Conservation (phyloP, 2,888 invertebrate species). For the Drosophila nr. perissopoda region DNA sequence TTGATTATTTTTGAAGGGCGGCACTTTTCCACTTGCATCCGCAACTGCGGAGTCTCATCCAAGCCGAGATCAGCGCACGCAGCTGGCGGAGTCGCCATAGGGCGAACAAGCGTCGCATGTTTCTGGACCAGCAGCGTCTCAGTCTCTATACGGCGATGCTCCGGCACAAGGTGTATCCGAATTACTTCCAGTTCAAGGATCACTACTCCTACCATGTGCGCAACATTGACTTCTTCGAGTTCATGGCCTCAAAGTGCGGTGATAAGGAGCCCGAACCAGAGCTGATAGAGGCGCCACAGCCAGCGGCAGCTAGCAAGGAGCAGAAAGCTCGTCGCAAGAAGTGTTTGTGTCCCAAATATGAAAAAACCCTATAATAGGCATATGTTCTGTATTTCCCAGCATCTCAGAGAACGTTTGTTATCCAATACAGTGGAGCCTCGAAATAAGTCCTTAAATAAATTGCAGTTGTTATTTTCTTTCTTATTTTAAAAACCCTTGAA, state of each 20-base stretch:
- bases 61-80: constrained; percentile 58
- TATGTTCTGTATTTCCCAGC: neutral
- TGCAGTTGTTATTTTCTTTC: neutral
- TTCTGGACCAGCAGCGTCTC: constrained; percentile 72
- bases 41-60: constrained; percentile 35
- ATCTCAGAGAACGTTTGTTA: neutral
- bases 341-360: constrained; percentile 64
- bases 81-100: constrained; percentile 65
- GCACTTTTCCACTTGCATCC: constrained; percentile 70
- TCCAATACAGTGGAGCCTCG: neutral
- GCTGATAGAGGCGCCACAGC: neutral
- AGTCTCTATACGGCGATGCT: constrained; percentile 79
- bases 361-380: constrained; percentile 28
- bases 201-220: constrained; percentile 62
- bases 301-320: constrained; percentile 6
- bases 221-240: constrained; percentile 79
- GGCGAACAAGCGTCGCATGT: constrained; percentile 50
- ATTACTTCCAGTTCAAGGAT: constrained; percentile 70
- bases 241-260: constrained; percentile 65
- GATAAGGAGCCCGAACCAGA: constrained; percentile 27
- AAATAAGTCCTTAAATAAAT: neutral
- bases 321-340: constrained; percentile 41
- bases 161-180: constrained; percentile 74
- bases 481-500: neutral
- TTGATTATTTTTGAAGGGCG: constrained; percentile 34